Evolutionary conservation across 2,797 vertebrate species (phyloP).

Genomic region (Takifugu ocellatus): DNA sequence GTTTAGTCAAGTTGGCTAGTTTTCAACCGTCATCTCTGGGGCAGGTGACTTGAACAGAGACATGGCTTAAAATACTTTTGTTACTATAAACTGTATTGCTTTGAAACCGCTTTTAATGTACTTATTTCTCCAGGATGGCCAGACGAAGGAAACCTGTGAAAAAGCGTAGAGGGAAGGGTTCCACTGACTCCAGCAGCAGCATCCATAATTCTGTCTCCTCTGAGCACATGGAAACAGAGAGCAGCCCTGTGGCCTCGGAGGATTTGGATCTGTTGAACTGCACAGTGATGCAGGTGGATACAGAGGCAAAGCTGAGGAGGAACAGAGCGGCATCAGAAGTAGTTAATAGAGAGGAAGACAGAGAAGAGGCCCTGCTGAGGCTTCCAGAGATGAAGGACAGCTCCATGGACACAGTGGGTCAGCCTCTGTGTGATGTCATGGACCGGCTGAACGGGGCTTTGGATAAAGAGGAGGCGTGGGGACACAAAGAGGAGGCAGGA

Average conservation of each 20-base stretch:
- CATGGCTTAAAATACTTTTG: no score
- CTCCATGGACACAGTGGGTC: slow-evolving; percentile 88
- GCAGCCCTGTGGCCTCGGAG: slow-evolving; percentile 25
- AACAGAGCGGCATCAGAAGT: slow-evolving; percentile 46
- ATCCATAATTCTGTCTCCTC: slow-evolving; percentile 61
- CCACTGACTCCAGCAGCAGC: slow-evolving; percentile 71
- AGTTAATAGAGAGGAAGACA: slow-evolving; percentile 48
- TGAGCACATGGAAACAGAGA: slow-evolving; percentile 58
- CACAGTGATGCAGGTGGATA: slow-evolving; percentile 28
- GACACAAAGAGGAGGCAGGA: slow-evolving; percentile 22
- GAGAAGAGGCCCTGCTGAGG: slow-evolving; percentile 71
- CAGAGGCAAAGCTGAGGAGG: slow-evolving; percentile 42
- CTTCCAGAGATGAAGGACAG: slow-evolving; percentile 91
- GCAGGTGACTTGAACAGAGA: no score
- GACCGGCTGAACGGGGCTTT: slow-evolving; percentile 82
- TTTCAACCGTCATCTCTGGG: no score
- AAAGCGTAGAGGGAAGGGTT: slow-evolving; percentile 81
- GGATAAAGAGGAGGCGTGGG: slow-evolving; percentile 71
- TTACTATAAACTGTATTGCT: no score
- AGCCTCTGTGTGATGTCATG: slow-evolving; percentile 86
- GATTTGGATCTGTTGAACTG: slow-evolving; percentile 43
- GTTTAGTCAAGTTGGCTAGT: no score
- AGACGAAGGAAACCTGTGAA: slow-evolving; percentile 85
- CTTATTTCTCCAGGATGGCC: slow-evolving; percentile 77
- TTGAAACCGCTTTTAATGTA: no score